A percentile compares a stretch with the other conserved stretches of the same genome.
Conservation (phyloP, 2,113 vertebrate genomes). For the Lagopus leucura region DNA sequence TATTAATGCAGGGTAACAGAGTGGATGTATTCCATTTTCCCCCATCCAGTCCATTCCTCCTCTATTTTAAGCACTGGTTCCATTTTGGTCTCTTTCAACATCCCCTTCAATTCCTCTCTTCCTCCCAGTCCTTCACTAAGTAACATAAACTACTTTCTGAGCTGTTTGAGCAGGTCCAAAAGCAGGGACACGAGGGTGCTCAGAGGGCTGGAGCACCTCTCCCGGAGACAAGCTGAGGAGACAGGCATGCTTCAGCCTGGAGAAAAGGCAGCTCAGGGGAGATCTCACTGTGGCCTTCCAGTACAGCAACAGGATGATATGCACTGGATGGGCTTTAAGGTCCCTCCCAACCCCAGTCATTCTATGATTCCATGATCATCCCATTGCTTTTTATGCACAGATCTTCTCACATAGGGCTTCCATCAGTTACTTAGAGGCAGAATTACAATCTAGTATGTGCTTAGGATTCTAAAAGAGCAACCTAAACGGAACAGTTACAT, state of each 20-base stretch:
- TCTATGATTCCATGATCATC: background rate
- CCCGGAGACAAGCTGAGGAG: too few relatives aligned
- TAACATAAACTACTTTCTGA: background rate
- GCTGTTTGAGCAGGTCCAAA: too few relatives aligned
- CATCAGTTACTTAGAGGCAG: background rate
- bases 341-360: background rate
- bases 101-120: background rate
- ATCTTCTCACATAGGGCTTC: background rate
- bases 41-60: background rate
- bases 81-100: background rate
- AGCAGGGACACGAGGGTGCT: too few relatives aligned
- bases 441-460: background rate
- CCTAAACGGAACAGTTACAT: background rate
- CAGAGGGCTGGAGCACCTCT: too few relatives aligned
- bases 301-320: background rate
- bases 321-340: background rate
- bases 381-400: background rate
- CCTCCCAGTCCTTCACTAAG: background rate
- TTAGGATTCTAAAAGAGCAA: background rate
- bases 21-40: background rate
- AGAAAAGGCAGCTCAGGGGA: too few relatives aligned
- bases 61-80: background rate
- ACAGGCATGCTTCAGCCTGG: too few relatives aligned
- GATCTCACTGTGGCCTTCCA: too few relatives aligned
- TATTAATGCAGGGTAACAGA: accelerated